phyloP scores from a whole-genome alignment of 2,113 vertebrate species.

The Thalassoma bifasciatum region DNA sequence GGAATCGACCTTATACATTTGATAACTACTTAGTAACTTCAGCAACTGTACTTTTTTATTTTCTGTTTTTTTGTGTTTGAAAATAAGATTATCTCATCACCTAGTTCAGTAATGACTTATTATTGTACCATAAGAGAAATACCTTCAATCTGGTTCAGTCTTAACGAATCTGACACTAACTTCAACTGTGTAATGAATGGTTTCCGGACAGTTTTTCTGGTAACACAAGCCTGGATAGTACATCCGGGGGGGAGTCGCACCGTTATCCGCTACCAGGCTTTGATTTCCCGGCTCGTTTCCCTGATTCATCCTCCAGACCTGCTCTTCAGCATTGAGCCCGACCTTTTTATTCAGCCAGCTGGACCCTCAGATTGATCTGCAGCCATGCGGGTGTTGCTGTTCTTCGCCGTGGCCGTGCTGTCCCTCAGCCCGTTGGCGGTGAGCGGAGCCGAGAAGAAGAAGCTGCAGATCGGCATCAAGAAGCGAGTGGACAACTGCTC shows the following conservation, averaged over 20 bases:
- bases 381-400: conserved; percentile 73
- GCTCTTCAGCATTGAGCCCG: fast-evolving
- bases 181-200: not conserved
- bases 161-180: conserved; percentile 4
- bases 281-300: not conserved
- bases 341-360: not conserved
- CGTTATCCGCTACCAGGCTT: not conserved
- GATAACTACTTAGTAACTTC: no score
- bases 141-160: no score
- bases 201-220: conserved; percentile 15
- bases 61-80: no score
- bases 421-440: conserved; percentile 64
- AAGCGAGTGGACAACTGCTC: conserved; percentile 92
- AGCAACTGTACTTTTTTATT: no score
- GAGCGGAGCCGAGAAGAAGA: conserved; percentile 87
- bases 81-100: no score
- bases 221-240: conserved; percentile 23
- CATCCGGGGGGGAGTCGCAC: not conserved
- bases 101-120: no score
- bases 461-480: conserved; percentile 94
- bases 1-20: no score
- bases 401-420: conserved; percentile 72
- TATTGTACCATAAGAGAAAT: no score
- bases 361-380: not conserved
- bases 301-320: not conserved